These are phyloP conservation scores for Hormaphis cornu DNA, from an alignment of 1,140 invertebrate species.

Conservation along the genomic window DNA sequence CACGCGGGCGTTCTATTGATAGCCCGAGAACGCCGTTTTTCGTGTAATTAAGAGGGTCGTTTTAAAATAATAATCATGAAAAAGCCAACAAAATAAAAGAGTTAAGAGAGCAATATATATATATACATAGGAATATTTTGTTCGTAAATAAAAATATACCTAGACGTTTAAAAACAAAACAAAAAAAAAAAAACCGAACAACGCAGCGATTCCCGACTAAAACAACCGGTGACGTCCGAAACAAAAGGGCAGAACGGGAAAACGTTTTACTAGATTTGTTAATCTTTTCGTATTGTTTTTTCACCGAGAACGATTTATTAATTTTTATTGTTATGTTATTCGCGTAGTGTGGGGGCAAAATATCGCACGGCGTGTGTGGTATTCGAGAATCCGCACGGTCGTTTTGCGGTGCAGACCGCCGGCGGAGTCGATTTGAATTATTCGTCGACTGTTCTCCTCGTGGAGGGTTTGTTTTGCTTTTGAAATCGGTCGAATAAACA, in stretches of 20 bases:
- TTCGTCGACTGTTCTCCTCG: too few species aligned
- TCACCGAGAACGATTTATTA: neutral
- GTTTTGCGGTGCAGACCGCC: neutral
- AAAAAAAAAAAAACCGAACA: neutral
- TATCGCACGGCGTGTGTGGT: neutral
- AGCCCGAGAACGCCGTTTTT: slow-evolving; percentile 10
- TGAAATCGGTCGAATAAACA: too few species aligned
- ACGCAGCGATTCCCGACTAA: slow-evolving; percentile 7
- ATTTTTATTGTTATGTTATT: neutral
- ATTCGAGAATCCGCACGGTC: too few species aligned
- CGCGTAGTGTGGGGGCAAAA: neutral
- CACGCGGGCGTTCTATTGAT: neutral
- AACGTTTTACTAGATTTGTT: slow-evolving; percentile 21
- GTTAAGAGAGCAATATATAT: slow-evolving; percentile 25
- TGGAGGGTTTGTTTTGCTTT: too few species aligned
- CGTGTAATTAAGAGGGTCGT: slow-evolving; percentile 31
- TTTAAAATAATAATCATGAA: slow-evolving; percentile 21
- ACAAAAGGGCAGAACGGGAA: slow-evolving; percentile 16
- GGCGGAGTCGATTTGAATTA: neutral
- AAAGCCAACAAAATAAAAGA: slow-evolving; percentile 22
- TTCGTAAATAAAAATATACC: too few species aligned
- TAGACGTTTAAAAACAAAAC: too few species aligned
- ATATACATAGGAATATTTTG: neutral
- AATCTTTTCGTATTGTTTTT: slow-evolving; percentile 10
- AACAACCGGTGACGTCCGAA: slow-evolving; percentile 12